Conservation (phyloP, 2,888 invertebrate genomes). For the Agrotis clavis region DNA sequence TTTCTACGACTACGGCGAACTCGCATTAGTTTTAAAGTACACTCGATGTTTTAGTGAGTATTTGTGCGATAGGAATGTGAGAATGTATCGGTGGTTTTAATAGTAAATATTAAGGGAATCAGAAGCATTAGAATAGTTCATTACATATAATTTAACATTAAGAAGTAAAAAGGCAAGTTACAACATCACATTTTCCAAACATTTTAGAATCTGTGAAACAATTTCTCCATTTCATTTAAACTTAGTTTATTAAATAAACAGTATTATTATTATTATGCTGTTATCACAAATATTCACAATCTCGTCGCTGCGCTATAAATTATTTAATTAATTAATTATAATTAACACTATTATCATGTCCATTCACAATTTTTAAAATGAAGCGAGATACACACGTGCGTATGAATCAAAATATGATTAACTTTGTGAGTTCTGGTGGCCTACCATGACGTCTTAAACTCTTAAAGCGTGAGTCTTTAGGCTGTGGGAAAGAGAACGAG, state of each 20-base stretch:
- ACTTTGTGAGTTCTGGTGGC: background rate
- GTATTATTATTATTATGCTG: slow-evolving; percentile 36
- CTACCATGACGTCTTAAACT: no score
- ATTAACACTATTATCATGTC: slow-evolving; percentile 30
- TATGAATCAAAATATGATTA: background rate
- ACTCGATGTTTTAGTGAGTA: background rate
- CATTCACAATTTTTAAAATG: slow-evolving; percentile 20
- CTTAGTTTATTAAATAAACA: slow-evolving; percentile 23
- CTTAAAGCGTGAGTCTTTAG: no score
- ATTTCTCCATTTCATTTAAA: background rate
- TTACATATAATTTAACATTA: slow-evolving; percentile 23
- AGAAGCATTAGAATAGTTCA: slow-evolving; percentile 8
- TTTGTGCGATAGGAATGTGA: slow-evolving; percentile 18
- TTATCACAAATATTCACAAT: slow-evolving; percentile 59
- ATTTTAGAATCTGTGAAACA: slow-evolving; percentile 2
- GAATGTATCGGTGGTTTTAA: slow-evolving; percentile 28
- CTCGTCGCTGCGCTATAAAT: slow-evolving; percentile 43
- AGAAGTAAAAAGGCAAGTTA: slow-evolving; percentile 23
- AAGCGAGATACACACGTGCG: background rate
- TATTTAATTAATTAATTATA: slow-evolving; percentile 20
- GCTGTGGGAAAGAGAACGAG: no score
- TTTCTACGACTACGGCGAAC: no score
- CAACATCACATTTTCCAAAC: background rate
- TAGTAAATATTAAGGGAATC: background rate
- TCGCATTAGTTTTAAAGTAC: background rate